phyloP scores from a whole-genome alignment of 1,140 invertebrate species.

The Oedothorax gibbosus region DNA sequence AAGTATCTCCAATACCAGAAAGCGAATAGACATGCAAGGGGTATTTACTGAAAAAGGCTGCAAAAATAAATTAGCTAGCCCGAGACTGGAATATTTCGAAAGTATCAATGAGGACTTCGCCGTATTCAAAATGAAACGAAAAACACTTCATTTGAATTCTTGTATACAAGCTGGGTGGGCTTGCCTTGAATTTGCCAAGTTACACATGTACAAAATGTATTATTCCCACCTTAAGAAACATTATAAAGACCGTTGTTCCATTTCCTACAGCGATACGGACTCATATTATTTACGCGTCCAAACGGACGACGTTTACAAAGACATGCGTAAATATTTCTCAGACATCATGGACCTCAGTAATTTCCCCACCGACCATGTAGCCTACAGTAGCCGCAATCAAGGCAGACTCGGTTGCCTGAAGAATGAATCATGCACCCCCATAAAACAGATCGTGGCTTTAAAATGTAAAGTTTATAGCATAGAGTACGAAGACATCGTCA shows the following conservation, averaged over 20 bases:
- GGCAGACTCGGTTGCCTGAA: too few species aligned
- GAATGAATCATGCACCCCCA: too few species aligned
- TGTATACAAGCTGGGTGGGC: neutral
- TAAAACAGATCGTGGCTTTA: too few species aligned
- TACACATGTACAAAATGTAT: neutral
- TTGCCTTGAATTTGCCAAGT: neutral
- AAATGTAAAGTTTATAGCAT: too few species aligned
- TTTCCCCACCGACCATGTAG: too few species aligned
- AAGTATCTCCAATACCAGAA: neutral
- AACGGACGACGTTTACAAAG: neutral
- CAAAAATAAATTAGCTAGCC: neutral
- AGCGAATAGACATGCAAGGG: neutral
- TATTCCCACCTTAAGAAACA: conserved; percentile 5
- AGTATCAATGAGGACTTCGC: conserved; percentile 1
- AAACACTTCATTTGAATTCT: neutral
- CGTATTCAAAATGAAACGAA: conserved; percentile 11
- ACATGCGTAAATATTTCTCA: too few species aligned
- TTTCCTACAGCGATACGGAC: neutral
- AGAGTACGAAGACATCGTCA: too few species aligned
- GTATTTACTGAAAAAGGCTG: neutral
- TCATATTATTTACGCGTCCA: neutral
- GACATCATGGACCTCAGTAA: too few species aligned
- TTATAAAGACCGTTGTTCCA: neutral
- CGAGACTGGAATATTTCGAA: conserved; percentile 9
- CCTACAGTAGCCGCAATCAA: too few species aligned